Conservation (phyloP, 2,888 invertebrate genomes). For the Aphodius granarius region DNA sequence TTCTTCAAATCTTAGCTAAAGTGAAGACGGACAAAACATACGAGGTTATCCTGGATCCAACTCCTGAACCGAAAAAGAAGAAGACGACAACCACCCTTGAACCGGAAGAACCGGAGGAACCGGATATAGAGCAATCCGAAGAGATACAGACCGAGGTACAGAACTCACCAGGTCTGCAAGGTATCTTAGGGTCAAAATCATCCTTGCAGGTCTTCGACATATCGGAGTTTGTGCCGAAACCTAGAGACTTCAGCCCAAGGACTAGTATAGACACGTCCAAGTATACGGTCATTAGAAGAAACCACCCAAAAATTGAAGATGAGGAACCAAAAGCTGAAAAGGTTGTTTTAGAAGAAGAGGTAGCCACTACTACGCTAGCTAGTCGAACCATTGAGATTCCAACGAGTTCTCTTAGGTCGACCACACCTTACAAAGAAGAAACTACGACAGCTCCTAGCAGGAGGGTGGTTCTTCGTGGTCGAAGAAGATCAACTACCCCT, state of each 20-base stretch:
- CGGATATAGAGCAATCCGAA: conserved; percentile 30
- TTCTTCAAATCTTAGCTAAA: conserved; percentile 45
- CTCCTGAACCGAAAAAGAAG: conserved; percentile 27
- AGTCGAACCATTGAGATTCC: conserved; percentile 22
- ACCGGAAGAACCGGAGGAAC: conserved; percentile 20
- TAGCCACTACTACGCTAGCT: conserved; percentile 23
- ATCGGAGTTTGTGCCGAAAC: conserved; percentile 47
- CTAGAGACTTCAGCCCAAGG: conserved; percentile 44
- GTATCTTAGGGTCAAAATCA: conserved; percentile 22
- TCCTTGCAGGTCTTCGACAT: conserved; percentile 48
- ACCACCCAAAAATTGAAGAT: conserved; percentile 32
- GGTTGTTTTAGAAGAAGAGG: conserved; percentile 14
- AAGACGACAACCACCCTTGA: neutral
- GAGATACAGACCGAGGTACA: conserved; percentile 32
- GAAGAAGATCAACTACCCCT: conserved; percentile 13
- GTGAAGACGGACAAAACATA: conserved; percentile 42
- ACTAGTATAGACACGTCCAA: conserved; percentile 50
- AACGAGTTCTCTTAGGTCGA: conserved; percentile 33
- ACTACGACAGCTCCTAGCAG: neutral
- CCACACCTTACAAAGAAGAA: conserved; percentile 25
- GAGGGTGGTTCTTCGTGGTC: conserved; percentile 2
- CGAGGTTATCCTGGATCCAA: conserved; percentile 43
- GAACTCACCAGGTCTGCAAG: conserved; percentile 45
- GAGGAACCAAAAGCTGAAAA: conserved; percentile 22
- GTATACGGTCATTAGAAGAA: conserved; percentile 48